These are phyloP conservation scores for Bos taurus DNA, from an alignment of 2,113 vertebrate genomes.

Conservation along the genomic window DNA sequence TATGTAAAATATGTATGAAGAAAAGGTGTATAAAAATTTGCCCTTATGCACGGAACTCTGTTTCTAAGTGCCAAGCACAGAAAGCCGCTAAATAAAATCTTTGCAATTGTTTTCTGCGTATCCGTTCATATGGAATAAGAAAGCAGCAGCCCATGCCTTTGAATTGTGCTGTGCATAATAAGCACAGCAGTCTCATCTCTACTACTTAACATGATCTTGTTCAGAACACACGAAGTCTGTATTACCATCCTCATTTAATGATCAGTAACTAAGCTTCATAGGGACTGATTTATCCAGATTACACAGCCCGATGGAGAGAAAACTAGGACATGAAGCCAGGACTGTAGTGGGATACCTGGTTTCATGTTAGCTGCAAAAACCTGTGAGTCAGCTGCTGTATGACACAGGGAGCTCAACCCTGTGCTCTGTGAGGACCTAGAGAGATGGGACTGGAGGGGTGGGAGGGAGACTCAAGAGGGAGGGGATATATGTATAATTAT, in stretches of 20 bases:
- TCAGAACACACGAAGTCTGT: background rate
- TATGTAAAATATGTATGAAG: conserved; percentile 90
- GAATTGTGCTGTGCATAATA: background rate
- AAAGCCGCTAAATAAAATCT: conserved; percentile 93
- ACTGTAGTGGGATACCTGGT: background rate
- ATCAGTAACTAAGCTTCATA: background rate
- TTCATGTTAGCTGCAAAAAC: background rate
- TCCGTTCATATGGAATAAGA: conserved; percentile 31
- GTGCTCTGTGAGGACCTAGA: background rate
- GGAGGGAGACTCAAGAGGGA: background rate
- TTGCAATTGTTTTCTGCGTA: conserved; percentile 81
- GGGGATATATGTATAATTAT: background rate
- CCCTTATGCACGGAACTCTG: conserved; percentile 90
- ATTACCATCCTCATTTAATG: background rate
- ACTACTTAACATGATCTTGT: background rate
- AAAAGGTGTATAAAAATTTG: conserved; percentile 87
- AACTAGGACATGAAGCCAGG: background rate
- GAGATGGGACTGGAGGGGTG: background rate
- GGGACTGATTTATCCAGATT: background rate
- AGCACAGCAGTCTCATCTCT: background rate
- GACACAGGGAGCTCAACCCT: background rate
- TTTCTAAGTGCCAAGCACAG: conserved; percentile 97
- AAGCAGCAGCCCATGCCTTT: background rate
- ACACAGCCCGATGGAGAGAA: background rate
- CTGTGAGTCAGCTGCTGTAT: background rate